Evolutionary conservation across 1,140 invertebrate species (phyloP).

Genomic region (Polypedilum pembai): DNA sequence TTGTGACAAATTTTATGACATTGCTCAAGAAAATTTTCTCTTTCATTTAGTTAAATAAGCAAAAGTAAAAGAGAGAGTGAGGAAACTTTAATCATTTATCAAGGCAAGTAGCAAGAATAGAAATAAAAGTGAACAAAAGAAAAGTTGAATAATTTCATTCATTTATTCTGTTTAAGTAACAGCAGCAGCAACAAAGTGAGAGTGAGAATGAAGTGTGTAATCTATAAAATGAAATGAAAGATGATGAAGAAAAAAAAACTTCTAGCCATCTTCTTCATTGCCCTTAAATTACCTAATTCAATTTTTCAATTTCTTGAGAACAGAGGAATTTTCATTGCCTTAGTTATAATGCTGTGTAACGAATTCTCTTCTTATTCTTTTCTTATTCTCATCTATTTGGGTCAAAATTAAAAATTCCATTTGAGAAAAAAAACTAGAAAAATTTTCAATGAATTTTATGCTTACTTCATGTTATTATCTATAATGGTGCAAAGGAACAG

Average conservation of each 20-base stretch:
- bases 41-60: constrained; percentile 16
- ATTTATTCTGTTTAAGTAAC: constrained; percentile 9
- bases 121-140: not conserved
- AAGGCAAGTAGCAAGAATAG: not conserved
- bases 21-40: constrained; percentile 6
- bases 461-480: too few relatives aligned
- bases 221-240: constrained; percentile 7
- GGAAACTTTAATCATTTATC: constrained; percentile 14
- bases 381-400: not conserved
- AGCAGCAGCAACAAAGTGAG: not conserved
- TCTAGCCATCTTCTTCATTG: not conserved
- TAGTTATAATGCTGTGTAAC: constrained; percentile 2
- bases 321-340: not conserved
- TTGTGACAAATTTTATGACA: constrained; percentile 8
- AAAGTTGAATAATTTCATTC: constrained; percentile 19
- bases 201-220: constrained; percentile 2
- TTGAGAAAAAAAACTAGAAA: not conserved
- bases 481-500: too few relatives aligned
- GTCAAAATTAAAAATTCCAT: constrained; percentile 19
- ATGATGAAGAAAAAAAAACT: constrained; percentile 1
- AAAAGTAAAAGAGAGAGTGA: not conserved
- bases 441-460: too few relatives aligned
- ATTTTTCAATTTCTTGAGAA: constrained; percentile 11
- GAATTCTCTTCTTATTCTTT: not conserved
- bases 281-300: constrained; percentile 23